Evolutionary conservation across 2,113 vertebrate genomes (phyloP).

Genomic region (Fregata magnificens): DNA sequence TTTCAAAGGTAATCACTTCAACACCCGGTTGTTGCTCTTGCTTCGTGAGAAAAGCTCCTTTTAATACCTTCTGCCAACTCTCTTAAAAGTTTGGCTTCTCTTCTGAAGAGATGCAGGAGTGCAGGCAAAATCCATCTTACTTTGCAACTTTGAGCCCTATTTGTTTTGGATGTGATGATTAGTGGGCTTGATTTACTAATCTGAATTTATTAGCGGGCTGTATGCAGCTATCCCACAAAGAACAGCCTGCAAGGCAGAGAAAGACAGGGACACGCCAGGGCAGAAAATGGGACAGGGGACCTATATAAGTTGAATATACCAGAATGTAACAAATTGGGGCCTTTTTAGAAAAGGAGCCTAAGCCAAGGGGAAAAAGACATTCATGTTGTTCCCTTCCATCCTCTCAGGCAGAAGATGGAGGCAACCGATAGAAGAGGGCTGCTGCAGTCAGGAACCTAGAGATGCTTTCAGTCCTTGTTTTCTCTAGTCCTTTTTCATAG

Average conservation of each 20-base stretch:
- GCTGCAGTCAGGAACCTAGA: not conserved
- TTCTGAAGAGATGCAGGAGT: conserved; percentile 12
- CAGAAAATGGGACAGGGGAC: not conserved
- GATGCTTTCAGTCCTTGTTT: not conserved
- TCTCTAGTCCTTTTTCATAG: not conserved
- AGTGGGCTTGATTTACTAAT: not conserved
- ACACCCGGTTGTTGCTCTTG: not conserved
- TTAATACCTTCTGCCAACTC: conserved; percentile 13
- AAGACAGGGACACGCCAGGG: not conserved
- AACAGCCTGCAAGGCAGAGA: not conserved
- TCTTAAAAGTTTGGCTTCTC: conserved; percentile 37
- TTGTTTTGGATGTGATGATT: conserved; percentile 1
- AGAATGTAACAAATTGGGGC: not conserved
- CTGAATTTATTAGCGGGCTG: not conserved
- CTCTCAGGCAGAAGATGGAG: not conserved
- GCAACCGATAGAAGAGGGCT: not conserved
- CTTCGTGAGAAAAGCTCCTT: conserved; percentile 31
- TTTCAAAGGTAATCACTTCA: conserved; percentile 10
- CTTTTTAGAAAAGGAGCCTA: not conserved
- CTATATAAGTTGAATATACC: not conserved
- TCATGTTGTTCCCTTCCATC: not conserved
- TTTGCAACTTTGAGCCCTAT: not conserved
- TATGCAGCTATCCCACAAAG: not conserved
- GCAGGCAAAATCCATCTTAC: conserved; percentile 16
- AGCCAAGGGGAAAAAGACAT: not conserved